Percentiles rank a stretch among this genome's conserved stretches.
phyloP scores from a whole-genome alignment of 2,113 vertebrate species.

The Alces alces region DNA sequence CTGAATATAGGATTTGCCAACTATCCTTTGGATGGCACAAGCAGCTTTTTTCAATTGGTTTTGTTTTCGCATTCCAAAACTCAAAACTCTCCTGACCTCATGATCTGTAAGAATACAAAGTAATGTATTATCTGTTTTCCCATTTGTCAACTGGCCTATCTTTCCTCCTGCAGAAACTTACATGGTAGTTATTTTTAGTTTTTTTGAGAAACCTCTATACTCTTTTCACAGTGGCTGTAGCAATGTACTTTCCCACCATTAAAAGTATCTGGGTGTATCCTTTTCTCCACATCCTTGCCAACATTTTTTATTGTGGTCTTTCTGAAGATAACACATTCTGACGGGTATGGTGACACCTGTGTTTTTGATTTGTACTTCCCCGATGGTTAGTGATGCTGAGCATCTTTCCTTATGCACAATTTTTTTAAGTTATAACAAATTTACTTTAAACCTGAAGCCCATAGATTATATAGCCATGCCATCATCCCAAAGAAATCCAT shows the following conservation, averaged over 20 bases:
- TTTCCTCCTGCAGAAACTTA: not conserved
- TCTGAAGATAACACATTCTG: not conserved
- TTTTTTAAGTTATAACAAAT: not conserved
- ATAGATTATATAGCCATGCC: not conserved
- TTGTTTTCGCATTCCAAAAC: conserved; percentile 48
- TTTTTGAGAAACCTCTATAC: not conserved
- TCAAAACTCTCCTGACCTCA: not conserved
- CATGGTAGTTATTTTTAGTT: not conserved
- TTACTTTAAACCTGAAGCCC: not conserved
- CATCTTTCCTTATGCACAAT: not conserved
- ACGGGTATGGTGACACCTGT: not conserved
- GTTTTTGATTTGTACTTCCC: not conserved
- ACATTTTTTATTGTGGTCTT: not conserved
- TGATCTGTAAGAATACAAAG: conserved; percentile 4
- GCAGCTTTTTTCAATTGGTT: conserved; percentile 65
- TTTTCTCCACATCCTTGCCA: not conserved
- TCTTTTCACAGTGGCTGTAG: not conserved
- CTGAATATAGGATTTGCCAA: conserved; percentile 15
- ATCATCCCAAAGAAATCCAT: not conserved
- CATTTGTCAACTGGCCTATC: not conserved
- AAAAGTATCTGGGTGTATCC: not conserved
- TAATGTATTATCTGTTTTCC: not conserved
- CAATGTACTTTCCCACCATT: not conserved
- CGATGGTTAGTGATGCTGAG: not conserved
- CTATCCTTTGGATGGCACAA: conserved; percentile 36